Evolutionary conservation across 2,888 invertebrate species (phyloP).

Genomic region (Drosophila lacicola): DNA sequence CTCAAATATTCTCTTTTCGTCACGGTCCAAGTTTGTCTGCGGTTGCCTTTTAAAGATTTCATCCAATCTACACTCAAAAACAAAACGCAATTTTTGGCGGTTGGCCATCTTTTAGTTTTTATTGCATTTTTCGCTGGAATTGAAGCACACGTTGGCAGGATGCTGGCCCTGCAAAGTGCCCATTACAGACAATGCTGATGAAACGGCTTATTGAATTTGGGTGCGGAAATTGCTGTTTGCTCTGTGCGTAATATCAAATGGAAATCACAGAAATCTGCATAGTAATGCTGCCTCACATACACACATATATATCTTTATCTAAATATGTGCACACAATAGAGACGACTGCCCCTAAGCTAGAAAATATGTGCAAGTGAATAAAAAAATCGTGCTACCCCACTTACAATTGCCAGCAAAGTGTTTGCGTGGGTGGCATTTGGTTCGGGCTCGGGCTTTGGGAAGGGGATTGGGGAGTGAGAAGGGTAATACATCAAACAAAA

Average conservation of each 20-base stretch:
- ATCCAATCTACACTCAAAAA: conserved; percentile 20
- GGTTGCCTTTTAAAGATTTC: conserved; percentile 2
- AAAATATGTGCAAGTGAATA: conserved; percentile 35
- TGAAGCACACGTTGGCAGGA: conserved; percentile 13
- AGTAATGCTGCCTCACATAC: conserved; percentile 28
- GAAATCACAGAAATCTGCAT: conserved; percentile 74
- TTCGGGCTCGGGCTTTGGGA: background rate
- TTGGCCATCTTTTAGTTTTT: conserved; percentile 37
- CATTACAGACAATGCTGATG: conserved; percentile 20
- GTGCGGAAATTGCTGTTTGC: conserved; percentile 44
- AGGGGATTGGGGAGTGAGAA: background rate
- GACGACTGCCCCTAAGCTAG: conserved; percentile 15
- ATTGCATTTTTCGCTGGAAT: conserved; percentile 22
- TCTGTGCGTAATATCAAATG: conserved; percentile 48
- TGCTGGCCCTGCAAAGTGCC: conserved; percentile 12
- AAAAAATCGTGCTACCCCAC: conserved; percentile 22
- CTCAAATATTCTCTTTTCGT: background rate
- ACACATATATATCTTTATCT: background rate
- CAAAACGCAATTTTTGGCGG: conserved; percentile 30
- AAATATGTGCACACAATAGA: conserved; percentile 9
- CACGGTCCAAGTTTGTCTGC: conserved; percentile 1
- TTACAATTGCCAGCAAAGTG: conserved; percentile 29
- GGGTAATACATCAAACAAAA: conserved; percentile 75
- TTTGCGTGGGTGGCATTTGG: conserved; percentile 2
- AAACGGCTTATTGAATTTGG: conserved; percentile 56